A percentile compares a stretch with the other conserved stretches of the same genome.
These are phyloP conservation scores for Silurus glanis DNA, from an alignment of 2,113 vertebrate genomes.

Conservation along the genomic window DNA sequence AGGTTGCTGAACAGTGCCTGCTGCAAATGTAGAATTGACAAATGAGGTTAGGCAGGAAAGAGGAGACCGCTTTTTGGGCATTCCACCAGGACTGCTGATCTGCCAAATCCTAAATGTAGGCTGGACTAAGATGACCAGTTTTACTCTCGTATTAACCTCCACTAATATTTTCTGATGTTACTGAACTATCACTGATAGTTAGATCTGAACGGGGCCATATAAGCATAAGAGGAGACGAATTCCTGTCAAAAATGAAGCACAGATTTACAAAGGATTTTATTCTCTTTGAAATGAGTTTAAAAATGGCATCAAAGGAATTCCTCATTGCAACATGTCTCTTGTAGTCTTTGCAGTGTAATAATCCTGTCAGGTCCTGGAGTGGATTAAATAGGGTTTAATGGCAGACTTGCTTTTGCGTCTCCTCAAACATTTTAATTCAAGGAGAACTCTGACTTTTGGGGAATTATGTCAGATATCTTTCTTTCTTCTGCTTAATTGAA, in stretches of 20 bases:
- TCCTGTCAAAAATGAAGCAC: neutral
- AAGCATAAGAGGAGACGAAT: neutral
- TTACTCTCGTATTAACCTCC: neutral
- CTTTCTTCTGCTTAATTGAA: constrained; percentile 39
- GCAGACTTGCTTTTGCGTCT: constrained; percentile 48
- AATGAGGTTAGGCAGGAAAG: neutral
- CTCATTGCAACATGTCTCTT: constrained; percentile 25
- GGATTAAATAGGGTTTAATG: constrained; percentile 52
- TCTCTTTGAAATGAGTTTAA: constrained; percentile 7
- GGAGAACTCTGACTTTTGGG: constrained; percentile 45
- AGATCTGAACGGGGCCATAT: neutral
- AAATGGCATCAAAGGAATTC: constrained; percentile 31
- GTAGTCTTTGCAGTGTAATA: constrained; percentile 37
- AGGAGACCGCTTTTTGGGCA: constrained; percentile 1
- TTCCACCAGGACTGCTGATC: neutral
- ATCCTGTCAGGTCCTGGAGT: constrained; percentile 44
- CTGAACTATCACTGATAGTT: too few species aligned
- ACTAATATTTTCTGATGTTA: neutral
- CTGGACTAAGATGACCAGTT: neutral
- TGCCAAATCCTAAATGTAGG: neutral
- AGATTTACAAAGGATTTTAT: constrained; percentile 8
- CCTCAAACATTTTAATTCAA: constrained; percentile 50
- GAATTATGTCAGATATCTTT: constrained; percentile 46
- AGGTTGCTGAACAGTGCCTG: constrained; percentile 34
- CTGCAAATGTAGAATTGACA: neutral